phyloP scores from a whole-genome alignment of 2,797 vertebrate genomes.

The Cetoscarus ocellatus region DNA sequence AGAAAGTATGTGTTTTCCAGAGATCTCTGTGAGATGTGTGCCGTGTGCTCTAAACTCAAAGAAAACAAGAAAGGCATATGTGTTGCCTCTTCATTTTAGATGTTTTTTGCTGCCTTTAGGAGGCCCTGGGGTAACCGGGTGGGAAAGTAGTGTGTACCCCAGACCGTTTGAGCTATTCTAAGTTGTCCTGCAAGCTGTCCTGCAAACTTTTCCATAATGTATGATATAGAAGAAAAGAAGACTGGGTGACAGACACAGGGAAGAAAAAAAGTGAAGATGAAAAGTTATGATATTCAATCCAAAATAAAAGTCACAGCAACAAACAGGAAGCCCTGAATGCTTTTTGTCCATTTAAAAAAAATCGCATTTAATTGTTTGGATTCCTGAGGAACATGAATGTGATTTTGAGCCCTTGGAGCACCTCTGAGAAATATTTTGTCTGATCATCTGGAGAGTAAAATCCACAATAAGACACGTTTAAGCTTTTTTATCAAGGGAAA shows the following conservation, averaged over 20 bases:
- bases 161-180: conserved; percentile 42
- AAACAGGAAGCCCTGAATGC: too few species aligned
- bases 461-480: conserved; percentile 41
- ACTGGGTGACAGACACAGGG: not conserved
- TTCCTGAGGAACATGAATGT: too few species aligned
- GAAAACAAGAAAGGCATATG: too few species aligned
- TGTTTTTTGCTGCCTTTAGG: conserved; percentile 13
- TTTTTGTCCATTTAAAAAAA: too few species aligned
- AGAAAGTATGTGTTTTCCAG: not conserved
- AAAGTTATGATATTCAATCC: not conserved
- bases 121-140: conserved; percentile 33
- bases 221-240: not conserved
- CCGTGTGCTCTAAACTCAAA: too few species aligned
- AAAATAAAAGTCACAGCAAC: too few species aligned
- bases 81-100: conserved; percentile 7
- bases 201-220: conserved; percentile 23
- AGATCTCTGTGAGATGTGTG: not conserved
- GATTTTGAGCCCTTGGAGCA: not conserved
- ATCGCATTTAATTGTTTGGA: too few species aligned
- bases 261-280: not conserved
- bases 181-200: conserved; percentile 51
- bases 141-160: not conserved
- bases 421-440: not conserved
- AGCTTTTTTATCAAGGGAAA: conserved; percentile 19
- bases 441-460: conserved; percentile 14